Evolutionary conservation across 2,113 vertebrate species (phyloP).

Genomic region (Dipodomys ordii): DNA sequence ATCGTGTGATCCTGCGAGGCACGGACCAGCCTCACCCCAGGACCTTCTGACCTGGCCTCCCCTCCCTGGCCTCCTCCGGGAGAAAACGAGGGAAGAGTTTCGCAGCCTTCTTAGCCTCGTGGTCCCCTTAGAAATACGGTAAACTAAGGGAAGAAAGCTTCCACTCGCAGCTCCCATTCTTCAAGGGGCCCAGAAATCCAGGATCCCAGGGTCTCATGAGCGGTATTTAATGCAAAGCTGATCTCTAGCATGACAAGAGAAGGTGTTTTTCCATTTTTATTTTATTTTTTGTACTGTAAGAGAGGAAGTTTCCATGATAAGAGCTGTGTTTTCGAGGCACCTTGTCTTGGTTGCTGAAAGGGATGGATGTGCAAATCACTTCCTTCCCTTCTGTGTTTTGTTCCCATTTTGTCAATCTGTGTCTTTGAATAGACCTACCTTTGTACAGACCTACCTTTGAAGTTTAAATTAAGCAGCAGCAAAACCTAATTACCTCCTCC

Average conservation of each 20-base stretch:
- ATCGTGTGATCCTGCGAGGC: too few species aligned
- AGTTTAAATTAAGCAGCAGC: background rate
- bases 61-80: background rate
- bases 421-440: too few species aligned
- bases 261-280: rapidly evolving
- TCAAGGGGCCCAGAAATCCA: too few species aligned
- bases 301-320: background rate
- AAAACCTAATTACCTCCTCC: background rate
- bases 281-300: too few species aligned
- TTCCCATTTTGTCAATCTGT: background rate
- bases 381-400: background rate
- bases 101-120: too few species aligned
- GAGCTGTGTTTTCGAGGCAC: background rate
- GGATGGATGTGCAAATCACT: rapidly evolving
- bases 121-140: too few species aligned
- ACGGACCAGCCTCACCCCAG: background rate
- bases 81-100: background rate
- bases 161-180: rapidly evolving
- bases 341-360: background rate
- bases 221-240: rapidly evolving
- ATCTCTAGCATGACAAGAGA: background rate
- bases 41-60: too few species aligned
- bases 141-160: too few species aligned
- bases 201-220: background rate
- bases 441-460: background rate